phyloP scores from a whole-genome alignment of 2,797 vertebrate species.

The Peromyscus attwateri region DNA sequence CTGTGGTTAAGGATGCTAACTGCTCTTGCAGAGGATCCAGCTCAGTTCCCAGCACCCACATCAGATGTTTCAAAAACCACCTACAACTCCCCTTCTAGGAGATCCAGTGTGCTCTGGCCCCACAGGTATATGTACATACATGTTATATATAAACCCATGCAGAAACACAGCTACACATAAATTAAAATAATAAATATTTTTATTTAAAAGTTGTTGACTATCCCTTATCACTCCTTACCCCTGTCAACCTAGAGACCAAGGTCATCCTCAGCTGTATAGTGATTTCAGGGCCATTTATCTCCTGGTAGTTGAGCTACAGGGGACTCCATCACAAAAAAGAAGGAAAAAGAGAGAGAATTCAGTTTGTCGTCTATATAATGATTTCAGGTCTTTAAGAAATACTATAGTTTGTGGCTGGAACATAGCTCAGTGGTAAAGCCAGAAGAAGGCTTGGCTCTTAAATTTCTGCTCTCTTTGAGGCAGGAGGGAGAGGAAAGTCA shows the following conservation, averaged over 20 bases:
- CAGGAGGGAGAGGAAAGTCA: neutral
- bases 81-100: neutral
- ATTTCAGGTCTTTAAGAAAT: conserved; percentile 4
- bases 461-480: neutral
- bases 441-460: neutral
- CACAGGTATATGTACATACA: neutral
- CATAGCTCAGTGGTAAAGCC: neutral
- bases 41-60: neutral
- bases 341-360: neutral
- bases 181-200: neutral
- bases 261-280: neutral
- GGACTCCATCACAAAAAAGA: neutral
- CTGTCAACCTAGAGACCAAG: neutral
- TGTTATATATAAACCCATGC: neutral
- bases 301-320: neutral
- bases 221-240: neutral
- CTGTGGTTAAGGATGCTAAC: neutral
- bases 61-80: neutral
- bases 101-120: neutral
- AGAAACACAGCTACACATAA: neutral
- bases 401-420: neutral
- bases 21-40: neutral
- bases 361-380: neutral
- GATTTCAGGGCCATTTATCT: neutral
- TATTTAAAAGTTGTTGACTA: neutral